phyloP scores from a whole-genome alignment of 2,888 invertebrate species.

The Cephus pulcher region DNA sequence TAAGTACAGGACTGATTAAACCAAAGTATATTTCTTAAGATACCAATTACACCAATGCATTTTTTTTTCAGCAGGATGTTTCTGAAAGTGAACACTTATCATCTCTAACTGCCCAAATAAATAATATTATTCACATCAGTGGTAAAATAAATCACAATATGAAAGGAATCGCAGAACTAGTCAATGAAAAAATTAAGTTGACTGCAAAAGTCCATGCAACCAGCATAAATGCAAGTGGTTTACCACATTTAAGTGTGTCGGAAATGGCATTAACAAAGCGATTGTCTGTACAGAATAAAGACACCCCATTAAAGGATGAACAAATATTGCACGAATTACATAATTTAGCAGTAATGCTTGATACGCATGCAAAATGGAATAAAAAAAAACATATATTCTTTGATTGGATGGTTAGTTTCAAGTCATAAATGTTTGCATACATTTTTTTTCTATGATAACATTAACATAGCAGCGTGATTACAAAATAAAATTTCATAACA shows the following conservation, averaged over 20 bases:
- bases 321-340: constrained; percentile 35
- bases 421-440: background rate
- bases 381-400: constrained; percentile 40
- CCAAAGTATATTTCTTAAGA: background rate
- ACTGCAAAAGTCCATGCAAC: constrained; percentile 44
- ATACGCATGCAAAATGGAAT: constrained; percentile 39
- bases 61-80: background rate
- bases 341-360: constrained; percentile 34
- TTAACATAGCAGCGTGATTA: background rate
- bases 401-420: constrained; percentile 46
- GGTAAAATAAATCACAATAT: constrained; percentile 43
- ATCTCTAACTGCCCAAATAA: constrained; percentile 21
- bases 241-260: constrained; percentile 42
- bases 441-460: background rate
- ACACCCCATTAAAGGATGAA: constrained; percentile 21
- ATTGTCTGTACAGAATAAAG: constrained; percentile 28
- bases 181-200: constrained; percentile 39
- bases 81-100: background rate
- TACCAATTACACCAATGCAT: background rate
- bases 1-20: constrained; percentile 8
- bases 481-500: background rate
- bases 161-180: constrained; percentile 45
- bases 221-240: constrained; percentile 37
- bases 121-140: constrained; percentile 38
- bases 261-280: constrained; percentile 44